Conservation (phyloP, 2,113 vertebrate species). For the Calyptommatus sinebrachiatus region DNA sequence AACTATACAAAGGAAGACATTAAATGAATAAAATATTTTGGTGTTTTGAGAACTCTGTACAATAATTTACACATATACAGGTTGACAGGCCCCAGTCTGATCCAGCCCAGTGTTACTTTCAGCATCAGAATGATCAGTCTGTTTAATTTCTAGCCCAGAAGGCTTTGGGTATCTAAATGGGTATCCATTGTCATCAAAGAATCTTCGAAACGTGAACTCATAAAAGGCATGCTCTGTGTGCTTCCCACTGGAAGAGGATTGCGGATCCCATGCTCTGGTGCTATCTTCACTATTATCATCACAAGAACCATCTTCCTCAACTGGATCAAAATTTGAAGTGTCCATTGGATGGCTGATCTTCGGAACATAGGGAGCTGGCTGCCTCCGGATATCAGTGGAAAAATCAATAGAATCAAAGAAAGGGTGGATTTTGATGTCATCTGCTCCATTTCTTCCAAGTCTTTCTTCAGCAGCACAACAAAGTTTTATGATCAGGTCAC, state of each 20-base stretch:
- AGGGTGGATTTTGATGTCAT: constrained; percentile 92
- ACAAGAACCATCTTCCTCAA: constrained; percentile 92
- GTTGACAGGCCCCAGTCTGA: constrained; percentile 86
- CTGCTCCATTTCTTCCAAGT: constrained; percentile 87
- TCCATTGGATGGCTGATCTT: constrained; percentile 97
- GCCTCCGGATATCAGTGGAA: constrained; percentile 89
- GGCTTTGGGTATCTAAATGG: constrained; percentile 95
- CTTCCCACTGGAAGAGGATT: constrained; percentile 82
- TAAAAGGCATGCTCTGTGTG: constrained; percentile 98
- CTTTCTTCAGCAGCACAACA: constrained; percentile 92
- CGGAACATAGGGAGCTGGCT: constrained; percentile 91
- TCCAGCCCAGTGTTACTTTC: constrained; percentile 62
- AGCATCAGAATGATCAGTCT: constrained; percentile 54
- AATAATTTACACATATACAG: constrained; percentile 88
- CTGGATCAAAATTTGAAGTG: constrained; percentile 98
- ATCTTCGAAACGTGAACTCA: constrained; percentile 96
- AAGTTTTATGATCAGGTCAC: constrained; percentile 90
- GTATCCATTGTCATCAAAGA: constrained; percentile 96
- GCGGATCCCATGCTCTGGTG: constrained; percentile 81
- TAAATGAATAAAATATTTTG: constrained; percentile 47
- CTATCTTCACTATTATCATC: constrained; percentile 84
- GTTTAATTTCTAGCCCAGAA: constrained; percentile 63
- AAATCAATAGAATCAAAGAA: constrained; percentile 92
- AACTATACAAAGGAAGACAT: constrained; percentile 44
- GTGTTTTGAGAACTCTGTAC: constrained; percentile 50